phyloP scores from a whole-genome alignment of 2,797 vertebrate genomes.

The Aselliscus stoliczkanus region DNA sequence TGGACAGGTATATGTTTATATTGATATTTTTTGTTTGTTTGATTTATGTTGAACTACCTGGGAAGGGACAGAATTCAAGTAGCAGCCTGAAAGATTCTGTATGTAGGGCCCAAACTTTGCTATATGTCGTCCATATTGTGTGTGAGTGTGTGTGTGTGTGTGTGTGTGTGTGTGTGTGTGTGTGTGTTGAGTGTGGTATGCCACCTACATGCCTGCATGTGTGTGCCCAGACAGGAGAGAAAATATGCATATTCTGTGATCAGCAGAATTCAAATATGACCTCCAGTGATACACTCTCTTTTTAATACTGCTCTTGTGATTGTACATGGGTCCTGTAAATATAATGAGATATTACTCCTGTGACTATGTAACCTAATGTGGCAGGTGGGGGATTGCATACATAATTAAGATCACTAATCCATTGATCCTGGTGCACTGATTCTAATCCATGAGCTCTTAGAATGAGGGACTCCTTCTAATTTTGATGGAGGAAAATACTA shows the following conservation, averaged over 20 bases:
- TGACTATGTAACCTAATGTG: not conserved
- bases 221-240: not conserved
- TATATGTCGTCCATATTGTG: not conserved
- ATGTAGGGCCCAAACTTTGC: not conserved
- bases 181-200: not conserved
- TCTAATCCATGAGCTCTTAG: not conserved
- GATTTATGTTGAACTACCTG: accelerated
- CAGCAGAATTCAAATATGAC: not conserved
- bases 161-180: not conserved
- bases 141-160: not conserved
- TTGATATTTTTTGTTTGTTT: not conserved
- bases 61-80: not conserved
- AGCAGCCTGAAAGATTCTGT: not conserved
- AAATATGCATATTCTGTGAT: not conserved
- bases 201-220: not conserved
- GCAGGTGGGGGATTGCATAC: not conserved
- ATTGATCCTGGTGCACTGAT: not conserved
- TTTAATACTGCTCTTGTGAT: not conserved
- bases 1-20: not conserved
- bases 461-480: not conserved
- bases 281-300: not conserved
- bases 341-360: not conserved
- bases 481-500: not conserved
- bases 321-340: not conserved
- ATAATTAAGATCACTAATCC: not conserved